These are phyloP conservation scores for Podarcis muralis DNA, from an alignment of 2,113 vertebrate species.

Conservation along the genomic window DNA sequence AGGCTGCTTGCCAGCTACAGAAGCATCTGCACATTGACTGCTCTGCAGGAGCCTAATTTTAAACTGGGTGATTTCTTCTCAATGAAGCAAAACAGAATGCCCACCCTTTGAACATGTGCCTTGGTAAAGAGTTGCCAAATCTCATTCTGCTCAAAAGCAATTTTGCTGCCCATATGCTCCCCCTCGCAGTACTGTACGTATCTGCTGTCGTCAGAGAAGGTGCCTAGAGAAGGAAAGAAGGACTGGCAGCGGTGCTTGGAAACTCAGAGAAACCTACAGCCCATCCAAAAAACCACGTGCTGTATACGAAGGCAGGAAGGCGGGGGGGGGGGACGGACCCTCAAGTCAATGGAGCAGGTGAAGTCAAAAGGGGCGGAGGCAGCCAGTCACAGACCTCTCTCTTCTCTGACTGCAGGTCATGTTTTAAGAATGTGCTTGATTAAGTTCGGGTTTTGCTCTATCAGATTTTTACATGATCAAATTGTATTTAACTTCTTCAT, in stretches of 20 bases:
- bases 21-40: not conserved
- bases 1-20: not conserved
- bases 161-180: not conserved
- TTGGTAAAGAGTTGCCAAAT: not conserved
- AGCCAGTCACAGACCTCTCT: not conserved
- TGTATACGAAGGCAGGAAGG: not conserved
- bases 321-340: not conserved
- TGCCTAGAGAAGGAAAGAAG: not conserved
- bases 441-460: too few species aligned
- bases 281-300: not conserved
- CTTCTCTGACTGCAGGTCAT: not conserved
- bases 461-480: too few species aligned
- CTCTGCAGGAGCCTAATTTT: slow-evolving; percentile 7
- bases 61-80: not conserved
- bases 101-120: not conserved
- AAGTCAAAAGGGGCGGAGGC: too few species aligned
- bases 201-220: not conserved
- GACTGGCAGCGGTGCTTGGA: not conserved
- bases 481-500: too few species aligned
- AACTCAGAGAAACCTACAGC: not conserved
- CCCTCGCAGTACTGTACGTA: not conserved
- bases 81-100: slow-evolving; percentile 1
- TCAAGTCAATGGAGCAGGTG: not conserved
- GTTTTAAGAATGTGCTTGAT: too few species aligned
- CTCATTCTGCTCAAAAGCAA: not conserved